Conservation (phyloP, 2,888 invertebrate genomes). For the Eristalis pertinax region DNA sequence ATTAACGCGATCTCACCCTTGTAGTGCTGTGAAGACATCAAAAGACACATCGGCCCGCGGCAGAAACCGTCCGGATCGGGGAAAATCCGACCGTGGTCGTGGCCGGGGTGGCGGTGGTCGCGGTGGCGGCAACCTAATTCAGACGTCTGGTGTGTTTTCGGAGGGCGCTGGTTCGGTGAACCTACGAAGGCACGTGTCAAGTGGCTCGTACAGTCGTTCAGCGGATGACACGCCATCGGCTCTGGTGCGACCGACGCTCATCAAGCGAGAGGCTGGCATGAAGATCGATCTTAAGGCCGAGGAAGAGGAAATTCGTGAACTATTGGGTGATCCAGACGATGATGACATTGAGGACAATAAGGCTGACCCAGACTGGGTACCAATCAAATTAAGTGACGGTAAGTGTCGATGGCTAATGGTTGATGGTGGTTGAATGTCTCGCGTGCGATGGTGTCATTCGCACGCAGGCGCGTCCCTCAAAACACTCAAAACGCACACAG, state of each 20-base stretch:
- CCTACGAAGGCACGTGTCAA: slow-evolving; percentile 73
- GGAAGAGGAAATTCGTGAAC: slow-evolving; percentile 75
- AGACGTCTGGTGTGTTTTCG: slow-evolving; percentile 80
- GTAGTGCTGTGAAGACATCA: slow-evolving; percentile 80
- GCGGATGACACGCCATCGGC: slow-evolving; percentile 75
- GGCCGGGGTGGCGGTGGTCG: slow-evolving; percentile 72
- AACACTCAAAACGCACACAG: slow-evolving; percentile 38
- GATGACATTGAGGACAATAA: slow-evolving; percentile 77
- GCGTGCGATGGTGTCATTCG: not conserved
- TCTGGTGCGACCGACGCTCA: slow-evolving; percentile 75
- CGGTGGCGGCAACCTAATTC: slow-evolving; percentile 77
- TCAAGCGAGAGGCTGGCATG: slow-evolving; percentile 75
- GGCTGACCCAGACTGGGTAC: slow-evolving; percentile 77
- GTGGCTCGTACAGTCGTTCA: slow-evolving; percentile 74
- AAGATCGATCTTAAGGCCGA: slow-evolving; percentile 77
- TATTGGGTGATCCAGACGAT: slow-evolving; percentile 78
- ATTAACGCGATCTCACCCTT: not conserved
- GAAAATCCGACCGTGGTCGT: slow-evolving; percentile 74
- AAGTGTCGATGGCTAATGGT: slow-evolving; percentile 41
- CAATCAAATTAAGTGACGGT: slow-evolving; percentile 79
- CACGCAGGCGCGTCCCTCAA: not conserved
- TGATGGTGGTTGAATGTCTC: not conserved
- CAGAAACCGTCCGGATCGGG: slow-evolving; percentile 75
- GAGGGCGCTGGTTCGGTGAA: slow-evolving; percentile 79
- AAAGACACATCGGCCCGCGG: slow-evolving; percentile 77